A percentile compares a stretch with the other conserved stretches of the same genome.
phyloP scores from a whole-genome alignment of 1,140 invertebrate species.

The Asobara japonica region DNA sequence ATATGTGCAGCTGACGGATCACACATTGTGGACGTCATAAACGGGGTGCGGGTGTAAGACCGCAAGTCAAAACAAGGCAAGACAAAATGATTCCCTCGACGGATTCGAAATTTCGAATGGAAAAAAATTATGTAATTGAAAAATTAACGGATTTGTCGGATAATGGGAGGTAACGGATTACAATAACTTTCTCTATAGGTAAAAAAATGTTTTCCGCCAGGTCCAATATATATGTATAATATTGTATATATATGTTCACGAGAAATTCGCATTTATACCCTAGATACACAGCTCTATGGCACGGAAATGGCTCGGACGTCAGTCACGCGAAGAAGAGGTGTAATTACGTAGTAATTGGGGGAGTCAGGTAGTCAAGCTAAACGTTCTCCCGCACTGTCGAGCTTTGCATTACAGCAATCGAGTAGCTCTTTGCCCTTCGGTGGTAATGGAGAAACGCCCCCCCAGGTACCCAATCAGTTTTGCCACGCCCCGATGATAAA shows the following conservation, averaged over 20 bases:
- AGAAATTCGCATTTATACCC: neutral
- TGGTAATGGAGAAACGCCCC: constrained; percentile 34
- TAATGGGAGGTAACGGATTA: too few relatives aligned
- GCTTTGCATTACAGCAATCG: constrained; percentile 40
- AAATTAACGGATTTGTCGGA: too few relatives aligned
- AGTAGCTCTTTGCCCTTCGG: constrained; percentile 35
- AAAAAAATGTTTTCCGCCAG: too few relatives aligned
- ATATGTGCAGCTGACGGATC: constrained; percentile 18
- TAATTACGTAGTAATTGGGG: constrained; percentile 19
- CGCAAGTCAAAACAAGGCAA: neutral
- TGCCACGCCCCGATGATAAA: constrained; percentile 26
- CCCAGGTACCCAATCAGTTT: neutral
- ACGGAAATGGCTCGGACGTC: constrained; percentile 28
- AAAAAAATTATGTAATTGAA: too few relatives aligned
- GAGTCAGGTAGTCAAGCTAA: constrained; percentile 28
- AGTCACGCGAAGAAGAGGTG: constrained; percentile 34
- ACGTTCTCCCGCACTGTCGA: constrained; percentile 36
- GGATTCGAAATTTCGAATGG: too few relatives aligned
- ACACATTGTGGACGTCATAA: neutral
- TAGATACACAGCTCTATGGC: neutral
- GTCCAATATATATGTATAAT: too few relatives aligned
- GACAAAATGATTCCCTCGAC: too few relatives aligned
- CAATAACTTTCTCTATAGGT: too few relatives aligned
- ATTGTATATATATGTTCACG: too few relatives aligned
- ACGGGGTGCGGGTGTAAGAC: constrained; percentile 5